A percentile compares a stretch with the other conserved stretches of the same genome.
phyloP scores from a whole-genome alignment of 2,888 invertebrate genomes.

The Drosophila anomalata region DNA sequence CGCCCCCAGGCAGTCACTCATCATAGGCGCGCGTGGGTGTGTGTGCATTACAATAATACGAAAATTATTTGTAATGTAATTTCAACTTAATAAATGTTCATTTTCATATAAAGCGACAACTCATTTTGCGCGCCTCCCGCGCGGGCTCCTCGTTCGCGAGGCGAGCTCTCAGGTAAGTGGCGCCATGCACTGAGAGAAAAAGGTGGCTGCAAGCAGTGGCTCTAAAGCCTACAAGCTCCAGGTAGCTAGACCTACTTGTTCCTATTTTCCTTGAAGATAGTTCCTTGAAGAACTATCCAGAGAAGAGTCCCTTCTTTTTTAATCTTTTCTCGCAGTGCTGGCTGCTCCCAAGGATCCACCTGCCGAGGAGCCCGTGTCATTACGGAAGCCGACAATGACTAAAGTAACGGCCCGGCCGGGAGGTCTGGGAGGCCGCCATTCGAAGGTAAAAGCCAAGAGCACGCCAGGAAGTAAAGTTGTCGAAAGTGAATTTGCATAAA shows the following conservation, averaged over 20 bases:
- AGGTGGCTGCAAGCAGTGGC: background rate
- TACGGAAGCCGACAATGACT: constrained; percentile 53
- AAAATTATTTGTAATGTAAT: constrained; percentile 76
- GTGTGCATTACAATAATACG: constrained; percentile 70
- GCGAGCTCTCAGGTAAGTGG: constrained; percentile 8
- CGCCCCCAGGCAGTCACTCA: constrained; percentile 1
- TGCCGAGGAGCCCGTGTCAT: constrained; percentile 48
- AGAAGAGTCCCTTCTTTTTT: too few relatives aligned
- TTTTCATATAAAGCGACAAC: constrained; percentile 60
- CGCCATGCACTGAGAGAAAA: constrained; percentile 7
- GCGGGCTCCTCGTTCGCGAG: background rate
- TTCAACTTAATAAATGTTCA: constrained; percentile 75
- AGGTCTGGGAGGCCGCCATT: background rate
- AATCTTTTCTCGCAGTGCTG: background rate
- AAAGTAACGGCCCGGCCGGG: constrained; percentile 18
- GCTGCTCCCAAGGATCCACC: background rate
- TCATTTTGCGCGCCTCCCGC: constrained; percentile 23
- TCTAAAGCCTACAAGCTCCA: background rate
- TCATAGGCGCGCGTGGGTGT: constrained; percentile 35
- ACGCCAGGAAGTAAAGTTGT: constrained; percentile 72
- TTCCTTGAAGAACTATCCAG: too few relatives aligned
- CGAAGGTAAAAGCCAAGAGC: constrained; percentile 16
- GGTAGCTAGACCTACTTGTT: too few relatives aligned
- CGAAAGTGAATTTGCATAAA: constrained; percentile 76
- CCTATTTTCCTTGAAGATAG: too few relatives aligned